Evolutionary conservation across 2,797 vertebrate genomes (phyloP), one percentile per base, ranked within the genome.

Genomic region (Erpetoichthys calabaricus): DNA sequence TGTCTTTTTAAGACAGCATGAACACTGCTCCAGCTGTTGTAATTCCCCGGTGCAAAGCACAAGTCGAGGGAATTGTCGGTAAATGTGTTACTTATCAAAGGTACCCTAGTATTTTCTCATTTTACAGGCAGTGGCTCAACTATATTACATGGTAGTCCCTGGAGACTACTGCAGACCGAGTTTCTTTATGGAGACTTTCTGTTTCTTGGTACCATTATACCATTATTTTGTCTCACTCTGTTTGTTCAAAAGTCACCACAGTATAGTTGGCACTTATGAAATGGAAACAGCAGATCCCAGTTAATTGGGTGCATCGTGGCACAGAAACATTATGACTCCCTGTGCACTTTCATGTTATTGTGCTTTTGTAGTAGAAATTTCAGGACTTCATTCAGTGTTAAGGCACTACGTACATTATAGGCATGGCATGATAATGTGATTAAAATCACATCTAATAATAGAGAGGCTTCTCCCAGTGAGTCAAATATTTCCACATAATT

Each of bases 371-470:
- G 25, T 25, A 25, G 2, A 25, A 25, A 25, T 25, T 1, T 25
- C 25, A 25, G 25, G 25, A 25, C 25, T 25, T 25, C 25, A 25
- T 25, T 25, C 25, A 25, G 25, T 25, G 25, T 25, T 25, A 25
- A 1, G 25, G 25, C 25, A 25, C 25, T 25, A 25, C 2, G 25
- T 25, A 25, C 25, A 25, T 25, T 25, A 25, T 25, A 25, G 25
- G 25, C 25, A 25, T 25, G 25, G 25, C 25, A 25, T 25, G 25
- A 5, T 47, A 59, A 55, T 54, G 58, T 47, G 45, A 59, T 59
- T 59, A 53, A 54, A 59, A 59, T 59, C 54, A 42, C 57, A 45
- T 45, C 57, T 59, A 45, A 59, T 59, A 53, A 54, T 42, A 59
- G 46, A 55, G 52, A 45, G 43, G 45, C 45, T 53, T 43, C 8